A percentile compares a stretch with the other conserved stretches of the same genome.
phyloP scores from a whole-genome alignment of 2,888 invertebrate genomes.

The Tridacna gigas region DNA sequence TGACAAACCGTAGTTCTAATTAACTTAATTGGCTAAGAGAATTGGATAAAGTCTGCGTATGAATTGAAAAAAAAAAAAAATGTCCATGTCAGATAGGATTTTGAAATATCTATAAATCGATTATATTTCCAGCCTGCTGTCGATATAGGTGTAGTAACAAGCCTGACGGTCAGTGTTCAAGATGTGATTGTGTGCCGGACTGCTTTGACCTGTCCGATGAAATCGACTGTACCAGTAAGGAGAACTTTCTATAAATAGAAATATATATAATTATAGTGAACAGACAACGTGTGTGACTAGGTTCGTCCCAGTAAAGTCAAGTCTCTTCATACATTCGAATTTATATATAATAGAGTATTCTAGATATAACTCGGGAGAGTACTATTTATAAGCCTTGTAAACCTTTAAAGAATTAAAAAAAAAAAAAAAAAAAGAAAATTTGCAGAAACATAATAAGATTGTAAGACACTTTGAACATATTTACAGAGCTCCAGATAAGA shows the following conservation, averaged over 20 bases:
- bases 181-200: slow-evolving; percentile 29
- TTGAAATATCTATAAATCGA: too few species aligned
- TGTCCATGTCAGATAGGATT: too few species aligned
- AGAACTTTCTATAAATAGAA: background rate
- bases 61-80: too few species aligned
- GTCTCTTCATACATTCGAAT: background rate
- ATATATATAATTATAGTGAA: background rate
- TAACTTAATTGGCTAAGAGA: too few species aligned
- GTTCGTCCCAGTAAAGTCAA: too few species aligned
- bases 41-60: too few species aligned
- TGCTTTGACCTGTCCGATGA: slow-evolving; percentile 37
- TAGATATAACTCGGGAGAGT: too few species aligned
- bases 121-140: background rate
- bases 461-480: background rate
- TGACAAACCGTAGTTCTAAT: too few species aligned
- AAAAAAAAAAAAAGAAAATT: background rate
- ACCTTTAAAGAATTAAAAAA: too few species aligned
- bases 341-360: background rate
- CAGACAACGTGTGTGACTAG: too few species aligned
- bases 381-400: background rate
- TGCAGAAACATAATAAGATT: background rate
- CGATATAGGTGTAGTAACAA: slow-evolving; percentile 9
- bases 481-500: too few species aligned
- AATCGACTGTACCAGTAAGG: slow-evolving; percentile 17
- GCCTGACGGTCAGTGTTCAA: slow-evolving; percentile 20